Evolutionary conservation across 2,888 invertebrate genomes (phyloP), one percentile per base, ranked within the genome.

Genomic region (Cybosia mesomella): DNA sequence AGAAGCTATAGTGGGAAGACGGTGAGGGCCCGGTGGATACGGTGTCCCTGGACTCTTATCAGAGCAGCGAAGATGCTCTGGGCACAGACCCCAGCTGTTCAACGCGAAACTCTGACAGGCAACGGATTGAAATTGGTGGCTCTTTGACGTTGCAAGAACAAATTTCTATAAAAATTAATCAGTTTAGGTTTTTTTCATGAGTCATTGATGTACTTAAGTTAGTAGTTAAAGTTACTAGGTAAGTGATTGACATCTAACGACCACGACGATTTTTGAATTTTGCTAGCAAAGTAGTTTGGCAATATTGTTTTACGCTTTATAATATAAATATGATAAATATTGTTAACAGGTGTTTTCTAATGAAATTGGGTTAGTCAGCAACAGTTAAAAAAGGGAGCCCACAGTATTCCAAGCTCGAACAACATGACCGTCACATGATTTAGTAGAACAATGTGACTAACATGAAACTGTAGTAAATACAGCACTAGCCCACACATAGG

Each of bases 351-450:
- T 55, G 15, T 55, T 21, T 24, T 55, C 54, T 55, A 55, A 55
- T 55, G 54, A 55, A 13, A 49, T n/a, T 49, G 13, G 24, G 55
- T 64, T 68, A 68, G 60, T 60, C 53, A 63, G 36, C 53, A 64
- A 43, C 49, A 62, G 43, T 61, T 60, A 77, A 87, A 91, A n/a
- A 91, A 92, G 90, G 92, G 91, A 90, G 90, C 89, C 91, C 92
- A 86, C 85, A 85, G 82, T 85, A 85, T 85, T 83, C 82, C 75
- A 81, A 88, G 80, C 81, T 68, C 78, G 66, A 76, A 71, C 70
- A 68, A 76, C 36, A 75, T 77, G 80, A 79, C 76, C 68, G 57
- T 73, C 70, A 80, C 79, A 82, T 70, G 66, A 76, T 76, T 81
- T 83, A 79, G 77, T 81, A 85, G 82, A 78, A 77, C 80, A 78